Conservation (phyloP, 2,888 invertebrate genomes). For the Acleris literana region DNA sequence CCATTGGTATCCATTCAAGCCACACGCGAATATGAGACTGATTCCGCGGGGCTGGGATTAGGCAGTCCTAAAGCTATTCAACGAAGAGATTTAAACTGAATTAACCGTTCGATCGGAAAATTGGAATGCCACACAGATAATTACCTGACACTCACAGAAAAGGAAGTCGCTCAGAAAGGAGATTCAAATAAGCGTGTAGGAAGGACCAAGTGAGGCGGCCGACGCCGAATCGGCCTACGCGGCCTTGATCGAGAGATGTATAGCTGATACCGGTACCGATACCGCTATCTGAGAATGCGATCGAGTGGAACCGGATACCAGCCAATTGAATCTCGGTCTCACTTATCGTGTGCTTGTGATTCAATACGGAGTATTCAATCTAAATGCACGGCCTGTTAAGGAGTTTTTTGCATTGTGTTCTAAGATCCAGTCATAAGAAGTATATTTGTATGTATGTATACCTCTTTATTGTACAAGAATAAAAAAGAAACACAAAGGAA, state of each 20-base stretch:
- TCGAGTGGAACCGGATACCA: conserved; percentile 65
- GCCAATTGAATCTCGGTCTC: conserved; percentile 62
- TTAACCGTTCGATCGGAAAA: conserved; percentile 84
- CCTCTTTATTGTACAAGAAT: too few relatives aligned
- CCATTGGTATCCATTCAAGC: conserved; percentile 43
- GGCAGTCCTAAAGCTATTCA: conserved; percentile 75
- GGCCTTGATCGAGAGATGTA: conserved; percentile 66
- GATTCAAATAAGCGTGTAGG: conserved; percentile 81
- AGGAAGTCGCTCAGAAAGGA: conserved; percentile 78
- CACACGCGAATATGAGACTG: conserved; percentile 55
- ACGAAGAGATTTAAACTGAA: conserved; percentile 83
- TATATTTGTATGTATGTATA: too few relatives aligned
- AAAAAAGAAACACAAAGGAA: too few relatives aligned
- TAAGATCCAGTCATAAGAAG: not conserved
- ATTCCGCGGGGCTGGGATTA: conserved; percentile 75
- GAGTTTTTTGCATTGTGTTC: not conserved
- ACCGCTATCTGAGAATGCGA: conserved; percentile 60
- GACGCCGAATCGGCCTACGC: conserved; percentile 46
- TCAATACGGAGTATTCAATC: conserved; percentile 40
- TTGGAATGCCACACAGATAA: conserved; percentile 84
- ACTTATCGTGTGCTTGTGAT: conserved; percentile 52
- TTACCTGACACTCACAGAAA: conserved; percentile 84
- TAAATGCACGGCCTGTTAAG: conserved; percentile 15
- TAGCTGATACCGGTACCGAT: conserved; percentile 57
- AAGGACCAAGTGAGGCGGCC: conserved; percentile 66